Conservation (phyloP, 2,797 vertebrate genomes). For the Mastacembelus armatus region DNA sequence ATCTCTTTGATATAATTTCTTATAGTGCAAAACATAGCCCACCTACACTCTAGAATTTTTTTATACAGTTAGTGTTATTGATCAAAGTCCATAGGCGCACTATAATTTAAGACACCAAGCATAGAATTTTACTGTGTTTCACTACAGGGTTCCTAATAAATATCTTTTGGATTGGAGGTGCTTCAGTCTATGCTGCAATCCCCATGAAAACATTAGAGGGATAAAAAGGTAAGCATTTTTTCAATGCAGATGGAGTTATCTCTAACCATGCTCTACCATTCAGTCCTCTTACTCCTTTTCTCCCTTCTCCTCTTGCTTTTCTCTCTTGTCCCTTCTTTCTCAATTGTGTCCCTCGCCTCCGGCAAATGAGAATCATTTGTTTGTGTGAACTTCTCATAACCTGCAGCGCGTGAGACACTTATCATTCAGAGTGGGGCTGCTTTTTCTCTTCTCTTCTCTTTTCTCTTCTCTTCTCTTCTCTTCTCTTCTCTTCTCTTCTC, state of each 20-base stretch:
- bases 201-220: constrained; percentile 60
- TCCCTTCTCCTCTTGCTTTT: constrained; percentile 41
- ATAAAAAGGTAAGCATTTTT: constrained; percentile 70
- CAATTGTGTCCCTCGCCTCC: constrained; percentile 84
- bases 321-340: constrained; percentile 69
- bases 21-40: constrained; percentile 59
- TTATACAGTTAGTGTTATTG: constrained; percentile 72
- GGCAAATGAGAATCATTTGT: constrained; percentile 90
- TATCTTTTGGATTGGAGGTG: constrained; percentile 68
- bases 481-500: constrained; percentile 58
- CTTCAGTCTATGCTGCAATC: constrained; percentile 57
- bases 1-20: constrained; percentile 64
- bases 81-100: constrained; percentile 62
- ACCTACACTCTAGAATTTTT: constrained; percentile 67
- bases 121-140: constrained; percentile 55
- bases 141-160: constrained; percentile 68
- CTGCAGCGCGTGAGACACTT: constrained; percentile 84
- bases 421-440: constrained; percentile 84
- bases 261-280: constrained; percentile 68
- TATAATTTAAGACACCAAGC: constrained; percentile 67
- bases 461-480: constrained; percentile 25
- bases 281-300: constrained; percentile 46
- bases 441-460: constrained; percentile 62
- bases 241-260: constrained; percentile 77
- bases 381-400: constrained; percentile 89